Conservation (phyloP, 2,888 invertebrate genomes). For the Pandemis heparana region DNA sequence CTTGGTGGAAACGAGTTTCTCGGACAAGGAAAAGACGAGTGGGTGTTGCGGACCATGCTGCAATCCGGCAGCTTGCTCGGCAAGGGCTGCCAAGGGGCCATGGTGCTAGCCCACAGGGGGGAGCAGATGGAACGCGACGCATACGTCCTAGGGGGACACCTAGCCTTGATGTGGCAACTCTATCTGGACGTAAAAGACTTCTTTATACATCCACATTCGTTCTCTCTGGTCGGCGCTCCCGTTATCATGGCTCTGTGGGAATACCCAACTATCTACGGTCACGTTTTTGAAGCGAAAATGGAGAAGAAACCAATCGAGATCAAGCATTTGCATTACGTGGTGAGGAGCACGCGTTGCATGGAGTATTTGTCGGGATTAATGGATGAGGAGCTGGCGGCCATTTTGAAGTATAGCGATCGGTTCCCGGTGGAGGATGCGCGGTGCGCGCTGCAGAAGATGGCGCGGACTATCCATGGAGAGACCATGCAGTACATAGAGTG, state of each 20-base stretch:
- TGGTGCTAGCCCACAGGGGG: constrained; percentile 69
- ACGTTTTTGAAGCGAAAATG: constrained; percentile 66
- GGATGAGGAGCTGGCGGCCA: constrained; percentile 69
- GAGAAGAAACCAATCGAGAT: constrained; percentile 65
- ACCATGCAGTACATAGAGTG: constrained; percentile 74
- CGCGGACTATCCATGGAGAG: constrained; percentile 70
- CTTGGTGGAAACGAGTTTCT: constrained; percentile 74
- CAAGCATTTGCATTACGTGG: constrained; percentile 74
- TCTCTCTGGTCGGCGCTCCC: constrained; percentile 75
- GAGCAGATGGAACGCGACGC: constrained; percentile 68
- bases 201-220: constrained; percentile 74
- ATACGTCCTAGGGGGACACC: constrained; percentile 74
- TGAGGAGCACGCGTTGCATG: constrained; percentile 69
- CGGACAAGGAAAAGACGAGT: constrained; percentile 76
- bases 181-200: constrained; percentile 78
- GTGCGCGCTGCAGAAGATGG: constrained; percentile 74
- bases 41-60: constrained; percentile 73
- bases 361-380: constrained; percentile 70
- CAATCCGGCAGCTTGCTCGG: constrained; percentile 75
- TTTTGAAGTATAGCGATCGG: constrained; percentile 64
- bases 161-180: constrained; percentile 77
- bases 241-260: constrained; percentile 75
- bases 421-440: constrained; percentile 75
- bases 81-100: constrained; percentile 78
- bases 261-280: constrained; percentile 73